Evolutionary conservation across 2,888 invertebrate genomes (phyloP).

Genomic region (Blastobasis lacticolella): DNA sequence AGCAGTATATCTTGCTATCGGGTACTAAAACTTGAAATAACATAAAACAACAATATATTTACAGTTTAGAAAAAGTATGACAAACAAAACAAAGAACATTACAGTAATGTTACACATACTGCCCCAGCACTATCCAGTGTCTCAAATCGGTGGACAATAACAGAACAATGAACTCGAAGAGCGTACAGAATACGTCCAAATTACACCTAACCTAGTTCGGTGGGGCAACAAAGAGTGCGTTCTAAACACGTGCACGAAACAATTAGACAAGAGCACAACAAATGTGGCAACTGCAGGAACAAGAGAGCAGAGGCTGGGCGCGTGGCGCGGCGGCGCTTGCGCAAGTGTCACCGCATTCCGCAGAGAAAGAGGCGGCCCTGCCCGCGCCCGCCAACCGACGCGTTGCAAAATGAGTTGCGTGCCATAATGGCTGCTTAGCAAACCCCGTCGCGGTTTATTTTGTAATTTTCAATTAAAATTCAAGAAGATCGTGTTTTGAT

Average conservation of each 20-base stretch:
- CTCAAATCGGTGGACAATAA: too few relatives aligned
- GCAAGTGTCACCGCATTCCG: conserved; percentile 38
- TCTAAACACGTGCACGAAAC: conserved; percentile 23
- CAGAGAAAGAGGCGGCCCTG: conserved; percentile 56
- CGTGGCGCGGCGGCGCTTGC: conserved; percentile 6
- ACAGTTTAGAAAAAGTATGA: too few relatives aligned
- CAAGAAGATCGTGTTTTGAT: conserved; percentile 39
- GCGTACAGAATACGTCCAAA: too few relatives aligned
- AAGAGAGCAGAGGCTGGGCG: conserved; percentile 18
- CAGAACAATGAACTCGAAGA: too few relatives aligned
- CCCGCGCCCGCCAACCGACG: conserved; percentile 29
- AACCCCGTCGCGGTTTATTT: conserved; percentile 44
- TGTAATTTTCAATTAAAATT: conserved; percentile 58
- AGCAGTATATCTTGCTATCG: too few relatives aligned
- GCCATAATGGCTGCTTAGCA: conserved; percentile 45
- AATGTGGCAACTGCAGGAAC: conserved; percentile 21
- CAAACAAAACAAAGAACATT: too few relatives aligned
- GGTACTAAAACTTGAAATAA: too few relatives aligned
- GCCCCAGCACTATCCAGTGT: too few relatives aligned
- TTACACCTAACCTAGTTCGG: conserved; percentile 10
- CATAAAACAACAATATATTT: too few relatives aligned
- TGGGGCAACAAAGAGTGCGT: conserved; percentile 15
- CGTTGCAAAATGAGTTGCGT: conserved; percentile 42
- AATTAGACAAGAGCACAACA: conserved; percentile 25
- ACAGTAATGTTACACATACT: too few relatives aligned